Conservation (phyloP, 2,113 vertebrate genomes). For the Malurus elegans region DNA sequence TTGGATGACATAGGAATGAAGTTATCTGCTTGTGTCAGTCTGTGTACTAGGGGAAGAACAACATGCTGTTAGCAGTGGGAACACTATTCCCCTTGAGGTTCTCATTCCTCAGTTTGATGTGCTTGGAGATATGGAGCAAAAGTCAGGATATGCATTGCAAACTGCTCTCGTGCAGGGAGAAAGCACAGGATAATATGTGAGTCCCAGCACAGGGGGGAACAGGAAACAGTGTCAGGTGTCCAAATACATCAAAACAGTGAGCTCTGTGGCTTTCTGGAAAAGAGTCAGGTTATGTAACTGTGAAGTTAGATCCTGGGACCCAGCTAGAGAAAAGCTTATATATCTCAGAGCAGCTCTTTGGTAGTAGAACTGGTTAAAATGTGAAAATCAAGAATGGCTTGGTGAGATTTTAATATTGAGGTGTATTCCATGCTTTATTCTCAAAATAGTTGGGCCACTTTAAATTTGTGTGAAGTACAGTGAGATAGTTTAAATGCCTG, state of each 20-base stretch:
- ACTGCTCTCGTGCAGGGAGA: not conserved
- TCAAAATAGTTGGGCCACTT: not conserved
- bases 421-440: not conserved
- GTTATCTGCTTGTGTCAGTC: not conserved
- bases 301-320: not conserved
- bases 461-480: not conserved
- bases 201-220: not conserved
- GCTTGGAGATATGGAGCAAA: not conserved
- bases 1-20: not conserved
- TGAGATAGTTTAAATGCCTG: not conserved
- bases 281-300: not conserved
- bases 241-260: not conserved
- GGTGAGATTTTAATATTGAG: not conserved
- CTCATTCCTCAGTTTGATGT: not conserved
- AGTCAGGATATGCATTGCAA: not conserved
- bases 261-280: not conserved
- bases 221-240: slow-evolving; percentile 43
- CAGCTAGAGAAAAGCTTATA: accelerated
- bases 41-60: not conserved
- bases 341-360: not conserved
- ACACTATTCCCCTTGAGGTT: not conserved
- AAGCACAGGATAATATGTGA: not conserved
- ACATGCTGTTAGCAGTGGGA: slow-evolving; percentile 6
- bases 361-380: not conserved
- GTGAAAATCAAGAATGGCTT: not conserved